Evolutionary conservation across 2,797 vertebrate genomes (phyloP).

Genomic region (Odontamblyopus lacepedii): DNA sequence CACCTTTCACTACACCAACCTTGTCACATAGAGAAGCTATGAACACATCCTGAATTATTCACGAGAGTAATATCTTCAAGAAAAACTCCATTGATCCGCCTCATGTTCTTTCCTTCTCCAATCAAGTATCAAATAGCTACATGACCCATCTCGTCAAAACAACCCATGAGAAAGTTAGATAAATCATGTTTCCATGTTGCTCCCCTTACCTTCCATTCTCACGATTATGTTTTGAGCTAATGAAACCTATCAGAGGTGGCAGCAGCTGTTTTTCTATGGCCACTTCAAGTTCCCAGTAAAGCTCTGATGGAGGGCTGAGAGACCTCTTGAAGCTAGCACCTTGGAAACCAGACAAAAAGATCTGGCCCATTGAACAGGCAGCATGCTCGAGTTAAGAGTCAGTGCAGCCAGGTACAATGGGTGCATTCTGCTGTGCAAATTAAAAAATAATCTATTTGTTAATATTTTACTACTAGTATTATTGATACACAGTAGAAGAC

Average conservation of each 20-base stretch:
- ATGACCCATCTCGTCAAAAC: slow-evolving; percentile 1
- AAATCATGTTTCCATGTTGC: neutral
- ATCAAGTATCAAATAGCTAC: slow-evolving; percentile 6
- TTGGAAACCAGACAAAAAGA: slow-evolving; percentile 76
- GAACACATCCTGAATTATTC: slow-evolving; percentile 68
- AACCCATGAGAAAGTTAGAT: neutral
- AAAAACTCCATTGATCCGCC: slow-evolving; percentile 24
- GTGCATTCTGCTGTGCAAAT: slow-evolving; percentile 24
- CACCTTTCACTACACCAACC: slow-evolving; percentile 53
- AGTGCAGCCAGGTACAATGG: slow-evolving; percentile 49
- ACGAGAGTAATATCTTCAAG: slow-evolving; percentile 49
- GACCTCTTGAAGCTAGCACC: slow-evolving; percentile 62
- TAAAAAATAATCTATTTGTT: neutral
- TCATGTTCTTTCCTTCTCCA: slow-evolving; percentile 13
- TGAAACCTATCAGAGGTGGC: slow-evolving; percentile 18
- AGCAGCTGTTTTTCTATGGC: slow-evolving; percentile 33
- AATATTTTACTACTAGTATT: neutral
- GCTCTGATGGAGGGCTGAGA: slow-evolving; percentile 51
- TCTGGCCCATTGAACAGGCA: slow-evolving; percentile 28
- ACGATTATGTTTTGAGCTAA: neutral
- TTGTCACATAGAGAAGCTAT: slow-evolving; percentile 58
- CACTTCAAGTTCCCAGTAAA: slow-evolving; percentile 36
- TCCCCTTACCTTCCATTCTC: slow-evolving; percentile 63
- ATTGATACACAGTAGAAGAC: neutral
- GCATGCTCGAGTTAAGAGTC: slow-evolving; percentile 34